These are phyloP conservation scores for Akabosia matsudoensis DNA, from an alignment of 1,140 invertebrate species.

Conservation along the genomic window DNA sequence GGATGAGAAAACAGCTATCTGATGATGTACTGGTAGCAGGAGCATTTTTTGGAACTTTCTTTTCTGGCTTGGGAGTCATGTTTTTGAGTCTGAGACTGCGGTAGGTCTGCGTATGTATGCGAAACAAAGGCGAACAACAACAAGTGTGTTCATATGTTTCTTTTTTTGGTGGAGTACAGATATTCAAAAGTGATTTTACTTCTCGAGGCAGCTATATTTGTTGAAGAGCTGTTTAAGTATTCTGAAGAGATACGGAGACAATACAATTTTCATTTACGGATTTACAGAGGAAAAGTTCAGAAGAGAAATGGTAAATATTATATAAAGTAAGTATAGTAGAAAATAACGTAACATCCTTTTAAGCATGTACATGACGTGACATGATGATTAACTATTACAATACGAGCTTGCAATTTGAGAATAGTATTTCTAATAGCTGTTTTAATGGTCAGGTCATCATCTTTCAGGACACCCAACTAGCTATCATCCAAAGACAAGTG, in stretches of 20 bases:
- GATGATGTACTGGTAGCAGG: neutral
- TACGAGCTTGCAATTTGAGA: neutral
- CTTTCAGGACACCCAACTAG: neutral
- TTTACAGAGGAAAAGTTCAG: neutral
- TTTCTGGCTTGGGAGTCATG: neutral
- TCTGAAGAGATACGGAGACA: neutral
- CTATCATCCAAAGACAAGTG: too few species aligned
- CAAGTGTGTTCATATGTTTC: neutral
- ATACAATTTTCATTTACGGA: neutral
- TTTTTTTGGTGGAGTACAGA: neutral
- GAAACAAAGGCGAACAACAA: neutral
- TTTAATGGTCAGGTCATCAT: conserved; percentile 1
- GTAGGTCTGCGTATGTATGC: neutral
- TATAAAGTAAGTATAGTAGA: too few species aligned
- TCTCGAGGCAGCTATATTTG: neutral
- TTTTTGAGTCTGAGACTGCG: neutral
- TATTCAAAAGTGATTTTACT: neutral
- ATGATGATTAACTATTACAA: conserved; percentile 16
- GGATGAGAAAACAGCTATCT: too few species aligned
- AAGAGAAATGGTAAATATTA: neutral
- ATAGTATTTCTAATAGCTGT: neutral
- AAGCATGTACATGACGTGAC: conserved; percentile 9
- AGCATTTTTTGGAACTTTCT: neutral
- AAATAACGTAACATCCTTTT: neutral
- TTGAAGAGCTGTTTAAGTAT: conserved; percentile 18